A percentile compares a stretch with the other conserved stretches of the same genome.
phyloP scores from a whole-genome alignment of 2,113 vertebrate genomes.

The Zosterops hypoxanthus region DNA sequence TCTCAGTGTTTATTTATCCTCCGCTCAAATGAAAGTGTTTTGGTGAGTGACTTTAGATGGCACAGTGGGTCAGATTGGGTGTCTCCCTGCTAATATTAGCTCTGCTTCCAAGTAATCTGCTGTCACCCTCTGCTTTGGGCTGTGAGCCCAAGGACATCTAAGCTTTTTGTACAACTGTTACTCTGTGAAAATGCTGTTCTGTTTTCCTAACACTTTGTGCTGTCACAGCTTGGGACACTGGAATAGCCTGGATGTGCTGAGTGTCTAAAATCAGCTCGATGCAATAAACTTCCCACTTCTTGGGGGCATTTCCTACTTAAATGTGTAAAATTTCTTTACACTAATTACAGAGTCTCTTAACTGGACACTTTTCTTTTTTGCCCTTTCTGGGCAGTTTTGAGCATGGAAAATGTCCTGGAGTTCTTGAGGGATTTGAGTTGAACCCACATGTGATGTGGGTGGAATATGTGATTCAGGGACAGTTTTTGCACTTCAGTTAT shows the following conservation, averaged over 20 bases:
- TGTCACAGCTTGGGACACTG: background rate
- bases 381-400: background rate
- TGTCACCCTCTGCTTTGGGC: constrained; percentile 46
- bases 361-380: background rate
- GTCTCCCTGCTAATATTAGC: constrained; percentile 59
- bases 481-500: background rate
- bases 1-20: constrained; percentile 12
- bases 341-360: background rate
- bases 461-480: background rate
- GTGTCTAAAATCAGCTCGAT: background rate
- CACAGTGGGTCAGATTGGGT: constrained; percentile 5
- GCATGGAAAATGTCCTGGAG: background rate
- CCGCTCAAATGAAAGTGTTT: background rate
- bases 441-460: background rate
- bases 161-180: background rate
- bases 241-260: background rate
- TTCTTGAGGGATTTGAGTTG: background rate
- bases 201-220: background rate
- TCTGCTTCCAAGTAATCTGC: constrained; percentile 50
- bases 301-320: background rate
- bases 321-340: background rate
- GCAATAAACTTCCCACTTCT: background rate
- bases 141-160: background rate
- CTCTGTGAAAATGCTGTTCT: constrained; percentile 12
- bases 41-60: background rate